Conservation (phyloP, 2,797 vertebrate genomes). For the Parotocinclus haroldoi region DNA sequence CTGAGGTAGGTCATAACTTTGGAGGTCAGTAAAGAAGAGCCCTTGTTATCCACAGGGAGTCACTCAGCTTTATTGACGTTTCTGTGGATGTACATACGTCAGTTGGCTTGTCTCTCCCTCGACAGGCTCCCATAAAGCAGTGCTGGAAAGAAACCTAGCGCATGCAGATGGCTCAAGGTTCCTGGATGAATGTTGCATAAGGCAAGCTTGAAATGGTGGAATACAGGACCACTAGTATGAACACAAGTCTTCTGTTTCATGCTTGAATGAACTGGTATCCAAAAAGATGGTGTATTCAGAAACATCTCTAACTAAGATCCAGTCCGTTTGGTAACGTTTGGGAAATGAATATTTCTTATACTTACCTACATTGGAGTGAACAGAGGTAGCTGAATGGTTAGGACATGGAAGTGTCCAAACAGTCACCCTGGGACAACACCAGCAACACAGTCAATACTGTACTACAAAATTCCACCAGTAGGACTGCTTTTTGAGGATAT, state of each 20-base stretch:
- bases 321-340: too few relatives aligned
- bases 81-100: conserved; percentile 1
- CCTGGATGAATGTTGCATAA: conserved; percentile 38
- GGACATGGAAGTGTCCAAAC: too few relatives aligned
- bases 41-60: not conserved
- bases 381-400: too few relatives aligned
- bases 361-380: too few relatives aligned
- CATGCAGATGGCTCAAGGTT: conserved; percentile 42
- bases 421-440: too few relatives aligned
- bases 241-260: conserved; percentile 10
- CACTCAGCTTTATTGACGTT: not conserved
- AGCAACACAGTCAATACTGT: too few relatives aligned
- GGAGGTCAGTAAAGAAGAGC: conserved; percentile 25
- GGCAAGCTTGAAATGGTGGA: conserved; percentile 24
- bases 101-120: conserved; percentile 16
- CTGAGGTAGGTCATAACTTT: conserved; percentile 18
- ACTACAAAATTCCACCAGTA: too few relatives aligned
- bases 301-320: too few relatives aligned
- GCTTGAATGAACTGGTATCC: conserved; percentile 11
- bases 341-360: too few relatives aligned
- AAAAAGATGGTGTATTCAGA: too few relatives aligned
- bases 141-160: conserved; percentile 6
- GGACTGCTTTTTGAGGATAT: too few relatives aligned
- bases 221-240: conserved; percentile 6
- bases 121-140: conserved; percentile 15